Conservation (phyloP, 2,113 vertebrate species). For the Meleagris gallopavo region DNA sequence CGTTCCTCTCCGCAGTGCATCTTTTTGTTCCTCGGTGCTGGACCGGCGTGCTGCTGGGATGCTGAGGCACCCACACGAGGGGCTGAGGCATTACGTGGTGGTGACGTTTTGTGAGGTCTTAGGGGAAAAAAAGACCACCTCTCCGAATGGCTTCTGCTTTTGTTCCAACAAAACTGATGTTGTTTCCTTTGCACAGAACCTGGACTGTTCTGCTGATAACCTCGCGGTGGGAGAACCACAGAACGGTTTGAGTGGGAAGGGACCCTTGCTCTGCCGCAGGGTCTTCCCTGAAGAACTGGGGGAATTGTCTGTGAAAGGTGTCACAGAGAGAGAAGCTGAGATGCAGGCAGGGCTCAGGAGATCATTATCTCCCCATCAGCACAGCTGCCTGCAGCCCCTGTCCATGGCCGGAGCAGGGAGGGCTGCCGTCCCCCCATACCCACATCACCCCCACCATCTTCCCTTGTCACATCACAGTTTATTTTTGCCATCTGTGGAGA, state of each 20-base stretch:
- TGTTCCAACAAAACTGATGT: background rate
- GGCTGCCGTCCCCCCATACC: background rate
- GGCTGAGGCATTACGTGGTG: background rate
- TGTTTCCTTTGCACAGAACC: background rate
- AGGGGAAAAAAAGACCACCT: background rate
- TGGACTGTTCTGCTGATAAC: background rate
- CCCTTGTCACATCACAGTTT: background rate
- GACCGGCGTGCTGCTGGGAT: background rate
- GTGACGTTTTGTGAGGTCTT: background rate
- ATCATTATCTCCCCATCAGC: background rate
- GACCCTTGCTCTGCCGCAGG: background rate
- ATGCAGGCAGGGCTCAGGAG: background rate
- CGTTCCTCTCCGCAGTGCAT: background rate
- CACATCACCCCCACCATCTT: background rate
- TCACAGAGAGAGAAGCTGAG: background rate
- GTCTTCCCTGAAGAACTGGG: background rate
- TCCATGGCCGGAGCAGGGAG: background rate
- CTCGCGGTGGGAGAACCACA: background rate
- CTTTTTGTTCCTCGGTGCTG: constrained; percentile 20
- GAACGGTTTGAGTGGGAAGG: no score
- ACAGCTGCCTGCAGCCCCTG: background rate
- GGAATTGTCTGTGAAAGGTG: background rate
- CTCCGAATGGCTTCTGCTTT: constrained; percentile 9
- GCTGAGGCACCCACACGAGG: background rate
- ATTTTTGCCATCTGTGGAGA: constrained; percentile 1